Base-by-base conservation (phyloP, 2,797 vertebrate genomes). In the Pterois miles region DNA sequence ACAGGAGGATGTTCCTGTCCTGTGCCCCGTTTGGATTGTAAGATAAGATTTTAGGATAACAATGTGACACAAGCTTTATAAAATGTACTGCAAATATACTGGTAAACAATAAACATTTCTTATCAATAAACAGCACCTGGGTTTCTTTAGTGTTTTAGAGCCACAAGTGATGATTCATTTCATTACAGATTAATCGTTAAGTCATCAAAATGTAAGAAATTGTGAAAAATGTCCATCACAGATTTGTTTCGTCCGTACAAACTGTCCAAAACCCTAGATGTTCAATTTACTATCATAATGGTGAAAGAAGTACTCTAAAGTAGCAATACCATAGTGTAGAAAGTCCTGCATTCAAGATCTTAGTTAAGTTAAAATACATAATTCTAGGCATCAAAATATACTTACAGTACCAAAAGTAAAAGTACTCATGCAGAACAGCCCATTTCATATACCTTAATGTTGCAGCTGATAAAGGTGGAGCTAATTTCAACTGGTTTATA, bases 31-130 rank as follows among this genome's bases (percentile, higher is more conserved):
- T 52, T 64, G 50, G 65, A 87, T 71, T 87, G 88, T 87, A 86
- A 89, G 48, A 85, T 84, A 86, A 80, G 74, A 83, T 86, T 85
- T 20, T 73, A 83, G 70, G 72, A 73, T 76, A 36, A 80, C 48
- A 59, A 90, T 90, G 84, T 85, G 72, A 84, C 76, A 78, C 68
- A 80, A 80, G 82, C 91, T 92, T 89, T 90, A 87, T 81, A 83
- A 82, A 88, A 86, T 80, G 71, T 87, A 86, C 14, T 65, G 85
- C 85, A 83, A 79, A 85, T 78, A 75, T 69, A 86, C 64, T 59
- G 69, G 56, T 67, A 81, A 84, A 86, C 73, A 92, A 91, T 91
- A 92, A 92, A 92, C 66, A 82, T 89, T 88, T 86, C 82, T 85
- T 86, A 85, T 73, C 60, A 66, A 75, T 40, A 23, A 78, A 66